phyloP scores from a whole-genome alignment of 2,797 vertebrate genomes.

The Corythornis leucogaster region DNA sequence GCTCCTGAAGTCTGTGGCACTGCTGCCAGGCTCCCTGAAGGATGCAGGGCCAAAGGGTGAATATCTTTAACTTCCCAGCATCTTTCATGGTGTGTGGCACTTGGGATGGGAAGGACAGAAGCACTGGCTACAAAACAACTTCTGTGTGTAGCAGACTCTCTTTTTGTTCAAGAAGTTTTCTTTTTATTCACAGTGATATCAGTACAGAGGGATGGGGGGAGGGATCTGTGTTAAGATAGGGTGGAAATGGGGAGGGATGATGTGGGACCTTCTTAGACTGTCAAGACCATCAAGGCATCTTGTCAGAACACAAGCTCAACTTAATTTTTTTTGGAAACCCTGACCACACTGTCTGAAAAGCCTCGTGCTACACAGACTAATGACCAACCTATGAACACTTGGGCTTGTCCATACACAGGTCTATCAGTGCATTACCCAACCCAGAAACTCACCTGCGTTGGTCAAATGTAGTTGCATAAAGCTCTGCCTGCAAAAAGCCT shows the following conservation, averaged over 20 bases:
- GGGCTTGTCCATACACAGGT: background rate
- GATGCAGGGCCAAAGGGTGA: background rate
- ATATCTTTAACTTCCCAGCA: fast-evolving
- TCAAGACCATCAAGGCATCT: background rate
- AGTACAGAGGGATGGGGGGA: fast-evolving
- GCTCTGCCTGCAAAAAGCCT: background rate
- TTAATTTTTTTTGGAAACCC: background rate
- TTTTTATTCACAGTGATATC: background rate
- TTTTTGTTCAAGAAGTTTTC: background rate
- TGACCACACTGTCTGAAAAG: background rate
- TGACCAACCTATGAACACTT: fast-evolving
- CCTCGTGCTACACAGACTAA: fast-evolving
- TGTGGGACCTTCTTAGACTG: background rate
- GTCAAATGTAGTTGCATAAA: background rate
- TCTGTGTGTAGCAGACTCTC: background rate
- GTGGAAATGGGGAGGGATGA: background rate
- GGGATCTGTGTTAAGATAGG: background rate
- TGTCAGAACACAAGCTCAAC: background rate
- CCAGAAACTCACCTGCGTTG: background rate
- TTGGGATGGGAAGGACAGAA: background rate
- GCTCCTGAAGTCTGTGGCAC: background rate
- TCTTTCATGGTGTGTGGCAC: background rate
- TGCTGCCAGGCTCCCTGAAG: fast-evolving
- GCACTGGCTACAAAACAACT: background rate
- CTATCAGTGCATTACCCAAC: background rate